Percentiles rank a stretch among this genome's conserved stretches.
These are phyloP conservation scores for Dromococcyx pavoninus DNA, from an alignment of 2,797 vertebrate species.

Conservation along the genomic window DNA sequence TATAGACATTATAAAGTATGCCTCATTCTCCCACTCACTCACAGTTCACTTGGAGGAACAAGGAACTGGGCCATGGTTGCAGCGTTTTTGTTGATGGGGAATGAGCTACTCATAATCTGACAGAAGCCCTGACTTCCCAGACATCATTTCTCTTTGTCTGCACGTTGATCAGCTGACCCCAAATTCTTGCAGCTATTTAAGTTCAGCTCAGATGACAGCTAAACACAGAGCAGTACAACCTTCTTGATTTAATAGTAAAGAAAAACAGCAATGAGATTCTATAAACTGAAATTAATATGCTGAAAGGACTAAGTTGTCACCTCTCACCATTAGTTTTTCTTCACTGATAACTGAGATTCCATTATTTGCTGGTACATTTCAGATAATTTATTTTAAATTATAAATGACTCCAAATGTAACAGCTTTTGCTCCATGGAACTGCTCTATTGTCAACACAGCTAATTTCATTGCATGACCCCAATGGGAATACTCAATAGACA, in stretches of 20 bases:
- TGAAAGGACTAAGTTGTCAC: background rate
- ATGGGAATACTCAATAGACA: background rate
- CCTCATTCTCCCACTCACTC: background rate
- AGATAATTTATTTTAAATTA: background rate
- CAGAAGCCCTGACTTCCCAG: background rate
- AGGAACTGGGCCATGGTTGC: background rate
- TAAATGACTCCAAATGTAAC: background rate
- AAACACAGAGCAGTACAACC: background rate
- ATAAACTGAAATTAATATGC: background rate
- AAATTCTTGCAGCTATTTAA: background rate
- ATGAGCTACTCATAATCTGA: background rate
- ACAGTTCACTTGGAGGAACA: background rate
- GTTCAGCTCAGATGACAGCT: background rate
- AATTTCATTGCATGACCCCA: background rate
- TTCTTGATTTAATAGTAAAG: background rate
- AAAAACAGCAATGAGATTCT: background rate
- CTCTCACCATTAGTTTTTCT: background rate
- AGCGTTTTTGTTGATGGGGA: background rate
- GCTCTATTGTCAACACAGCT: background rate
- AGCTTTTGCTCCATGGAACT: background rate
- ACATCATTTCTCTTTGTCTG: background rate
- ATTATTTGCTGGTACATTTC: background rate
- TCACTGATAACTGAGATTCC: background rate
- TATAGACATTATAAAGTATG: background rate
- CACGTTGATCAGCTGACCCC: background rate